Conservation (phyloP, 2,888 invertebrate genomes). For the Candidula unifasciata region DNA sequence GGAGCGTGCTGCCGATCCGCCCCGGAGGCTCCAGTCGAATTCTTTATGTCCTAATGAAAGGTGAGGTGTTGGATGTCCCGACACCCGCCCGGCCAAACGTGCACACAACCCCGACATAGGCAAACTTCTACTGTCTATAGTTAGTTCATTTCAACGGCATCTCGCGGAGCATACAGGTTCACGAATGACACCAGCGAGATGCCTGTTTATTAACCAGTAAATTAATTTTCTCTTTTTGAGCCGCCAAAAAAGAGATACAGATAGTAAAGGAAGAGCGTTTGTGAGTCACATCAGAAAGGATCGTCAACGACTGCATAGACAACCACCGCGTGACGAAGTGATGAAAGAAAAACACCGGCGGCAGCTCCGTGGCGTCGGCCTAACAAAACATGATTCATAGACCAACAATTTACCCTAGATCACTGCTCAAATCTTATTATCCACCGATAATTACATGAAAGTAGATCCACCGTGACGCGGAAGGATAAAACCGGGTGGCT, state of each 20-base stretch:
- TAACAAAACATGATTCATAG: neutral
- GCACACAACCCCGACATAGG: neutral
- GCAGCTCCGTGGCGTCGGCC: neutral
- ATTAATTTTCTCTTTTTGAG: too few relatives aligned
- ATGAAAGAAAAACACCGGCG: slow-evolving; percentile 3
- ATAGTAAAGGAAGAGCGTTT: neutral
- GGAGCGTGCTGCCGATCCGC: slow-evolving; percentile 7
- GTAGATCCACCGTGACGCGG: neutral
- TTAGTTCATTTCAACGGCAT: neutral
- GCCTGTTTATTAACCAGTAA: neutral
- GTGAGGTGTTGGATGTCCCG: slow-evolving; percentile 10
- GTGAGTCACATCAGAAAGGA: neutral
- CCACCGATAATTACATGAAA: neutral
- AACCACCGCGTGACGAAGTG: neutral
- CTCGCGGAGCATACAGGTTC: neutral
- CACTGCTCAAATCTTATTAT: neutral
- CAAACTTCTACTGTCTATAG: neutral
- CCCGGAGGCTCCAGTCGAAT: slow-evolving; percentile 3
- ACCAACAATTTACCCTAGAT: neutral
- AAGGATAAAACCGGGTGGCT: neutral
- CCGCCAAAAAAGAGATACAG: neutral
- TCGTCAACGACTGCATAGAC: neutral
- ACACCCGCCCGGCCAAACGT: neutral
- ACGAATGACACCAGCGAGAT: neutral
- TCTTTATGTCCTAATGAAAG: slow-evolving; percentile 13